A percentile compares a stretch with the other conserved stretches of the same genome.
Conservation (phyloP, 2,797 vertebrate genomes). For the Chanos chanos region DNA sequence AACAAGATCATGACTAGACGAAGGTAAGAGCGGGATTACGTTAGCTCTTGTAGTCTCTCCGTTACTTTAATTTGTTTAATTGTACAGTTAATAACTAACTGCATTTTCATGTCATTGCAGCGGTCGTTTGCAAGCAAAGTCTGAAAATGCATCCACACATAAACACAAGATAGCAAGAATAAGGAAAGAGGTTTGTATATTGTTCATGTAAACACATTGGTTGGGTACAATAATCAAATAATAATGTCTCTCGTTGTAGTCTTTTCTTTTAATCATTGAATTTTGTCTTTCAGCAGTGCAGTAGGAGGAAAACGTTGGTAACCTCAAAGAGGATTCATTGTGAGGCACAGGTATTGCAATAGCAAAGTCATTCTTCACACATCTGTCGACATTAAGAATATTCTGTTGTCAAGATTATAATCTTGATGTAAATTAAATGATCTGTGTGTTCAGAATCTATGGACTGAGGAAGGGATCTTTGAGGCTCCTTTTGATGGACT, state of each 20-base stretch:
- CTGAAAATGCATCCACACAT: constrained; percentile 49
- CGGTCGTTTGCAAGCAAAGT: constrained; percentile 76
- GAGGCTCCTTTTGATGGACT: constrained; percentile 75
- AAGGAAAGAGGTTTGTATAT: constrained; percentile 66
- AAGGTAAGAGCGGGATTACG: constrained; percentile 62
- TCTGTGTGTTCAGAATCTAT: constrained; percentile 68
- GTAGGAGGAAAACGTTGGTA: constrained; percentile 54
- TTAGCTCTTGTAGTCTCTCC: background rate
- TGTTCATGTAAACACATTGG: background rate
- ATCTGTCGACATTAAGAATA: background rate
- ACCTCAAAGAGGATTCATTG: constrained; percentile 72
- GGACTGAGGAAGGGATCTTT: constrained; percentile 68
- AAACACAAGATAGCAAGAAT: constrained; percentile 69
- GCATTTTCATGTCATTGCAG: constrained; percentile 53
- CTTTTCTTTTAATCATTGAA: background rate
- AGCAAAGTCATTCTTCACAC: background rate
- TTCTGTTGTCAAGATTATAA: background rate
- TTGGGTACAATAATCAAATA: no score
- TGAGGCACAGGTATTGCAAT: constrained; percentile 76
- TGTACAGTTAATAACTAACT: no score
- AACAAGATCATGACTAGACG: constrained; percentile 77
- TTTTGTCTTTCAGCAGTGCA: constrained; percentile 65
- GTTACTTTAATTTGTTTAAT: background rate
- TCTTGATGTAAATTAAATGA: background rate
- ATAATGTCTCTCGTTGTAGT: background rate